Conservation (phyloP, 2,797 vertebrate species). For the Loriculus beryllinus region DNA sequence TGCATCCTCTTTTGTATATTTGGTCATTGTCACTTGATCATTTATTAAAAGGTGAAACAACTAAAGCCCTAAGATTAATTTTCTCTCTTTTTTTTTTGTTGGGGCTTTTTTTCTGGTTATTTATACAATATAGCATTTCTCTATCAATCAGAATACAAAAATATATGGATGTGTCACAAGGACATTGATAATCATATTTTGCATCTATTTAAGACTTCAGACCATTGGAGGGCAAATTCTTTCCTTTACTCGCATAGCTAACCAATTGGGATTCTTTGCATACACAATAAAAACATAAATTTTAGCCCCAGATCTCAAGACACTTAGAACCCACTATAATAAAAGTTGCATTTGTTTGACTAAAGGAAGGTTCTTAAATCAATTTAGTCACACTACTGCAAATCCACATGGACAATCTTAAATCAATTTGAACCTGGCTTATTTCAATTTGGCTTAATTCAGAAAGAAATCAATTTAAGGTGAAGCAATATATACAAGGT, state of each 20-base stretch:
- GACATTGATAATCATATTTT: not conserved
- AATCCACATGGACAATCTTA: constrained; percentile 15
- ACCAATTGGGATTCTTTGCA: not conserved
- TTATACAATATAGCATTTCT: not conserved
- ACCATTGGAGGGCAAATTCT: not conserved
- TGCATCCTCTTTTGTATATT: not conserved
- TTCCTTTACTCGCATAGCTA: not conserved
- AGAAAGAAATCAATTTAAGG: constrained; percentile 31
- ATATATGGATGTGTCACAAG: not conserved
- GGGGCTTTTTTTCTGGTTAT: not conserved
- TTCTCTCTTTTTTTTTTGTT: not conserved
- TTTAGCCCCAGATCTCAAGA: not conserved
- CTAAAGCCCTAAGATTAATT: not conserved
- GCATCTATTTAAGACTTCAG: not conserved
- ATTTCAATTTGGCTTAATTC: constrained; percentile 41
- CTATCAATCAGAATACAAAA: not conserved
- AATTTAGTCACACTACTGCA: constrained; percentile 8
- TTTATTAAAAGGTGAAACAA: not conserved
- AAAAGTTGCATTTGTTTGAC: not conserved
- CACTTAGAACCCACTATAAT: not conserved
- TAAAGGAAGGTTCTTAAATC: not conserved
- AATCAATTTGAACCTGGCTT: constrained; percentile 23
- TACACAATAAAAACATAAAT: not conserved
- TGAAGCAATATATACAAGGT: not conserved
- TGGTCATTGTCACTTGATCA: not conserved